Evolutionary conservation across 1,140 invertebrate genomes (phyloP).

Genomic region (Bombyx mandarina): DNA sequence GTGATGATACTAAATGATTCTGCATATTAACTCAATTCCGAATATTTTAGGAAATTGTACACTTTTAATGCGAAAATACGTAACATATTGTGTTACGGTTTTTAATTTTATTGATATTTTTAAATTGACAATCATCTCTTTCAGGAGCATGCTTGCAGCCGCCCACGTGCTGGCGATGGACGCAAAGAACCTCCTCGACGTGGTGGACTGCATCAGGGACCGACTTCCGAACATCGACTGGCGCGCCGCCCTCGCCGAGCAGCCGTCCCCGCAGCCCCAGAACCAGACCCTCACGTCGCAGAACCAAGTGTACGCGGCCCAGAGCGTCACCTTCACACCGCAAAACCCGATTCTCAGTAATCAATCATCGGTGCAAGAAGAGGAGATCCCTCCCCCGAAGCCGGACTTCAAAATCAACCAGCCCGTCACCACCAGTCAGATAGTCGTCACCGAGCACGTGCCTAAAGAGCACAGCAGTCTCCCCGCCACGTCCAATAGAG

Average conservation of each 20-base stretch:
- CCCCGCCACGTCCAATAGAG: slow-evolving; percentile 54
- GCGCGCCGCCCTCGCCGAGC: slow-evolving; percentile 37
- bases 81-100: too few species aligned
- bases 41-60: too few species aligned
- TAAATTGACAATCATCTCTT: slow-evolving; percentile 56
- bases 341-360: slow-evolving; percentile 32
- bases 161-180: slow-evolving; percentile 98
- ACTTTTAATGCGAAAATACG: too few species aligned
- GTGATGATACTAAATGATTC: too few species aligned
- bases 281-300: slow-evolving; percentile 33
- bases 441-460: slow-evolving; percentile 19
- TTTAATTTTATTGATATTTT: too few species aligned
- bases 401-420: slow-evolving; percentile 68
- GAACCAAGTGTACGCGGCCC: slow-evolving; percentile 27
- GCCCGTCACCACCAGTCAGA: slow-evolving; percentile 54
- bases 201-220: slow-evolving; percentile 91
- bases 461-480: slow-evolving; percentile 51
- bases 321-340: slow-evolving; percentile 23
- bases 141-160: slow-evolving; percentile 91
- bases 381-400: slow-evolving; percentile 31
- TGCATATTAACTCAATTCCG: too few species aligned
- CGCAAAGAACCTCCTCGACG: slow-evolving; percentile 95
- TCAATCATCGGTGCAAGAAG: slow-evolving; percentile 32
- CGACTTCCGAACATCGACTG: slow-evolving; percentile 79
- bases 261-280: slow-evolving; percentile 12